A percentile compares a stretch with the other conserved stretches of the same genome.
phyloP scores from a whole-genome alignment of 2,888 invertebrate species.

The Dicranocentrus wangi region DNA sequence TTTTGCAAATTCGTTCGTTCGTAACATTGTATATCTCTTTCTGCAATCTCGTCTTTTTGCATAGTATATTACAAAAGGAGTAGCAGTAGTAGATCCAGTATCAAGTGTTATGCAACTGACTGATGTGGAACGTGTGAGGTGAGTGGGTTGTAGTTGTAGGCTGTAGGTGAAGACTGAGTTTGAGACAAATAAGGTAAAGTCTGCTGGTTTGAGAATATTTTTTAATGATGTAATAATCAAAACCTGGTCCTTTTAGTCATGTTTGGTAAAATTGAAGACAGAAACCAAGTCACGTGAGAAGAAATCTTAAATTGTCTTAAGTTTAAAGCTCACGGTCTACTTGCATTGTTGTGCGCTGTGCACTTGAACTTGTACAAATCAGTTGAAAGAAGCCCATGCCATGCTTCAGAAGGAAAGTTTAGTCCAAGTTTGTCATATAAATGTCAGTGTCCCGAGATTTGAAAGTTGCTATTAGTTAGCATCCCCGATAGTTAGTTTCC shows the following conservation, averaged over 20 bases:
- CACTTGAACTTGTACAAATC: no score
- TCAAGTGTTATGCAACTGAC: no score
- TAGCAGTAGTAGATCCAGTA: no score
- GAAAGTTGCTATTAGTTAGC: background rate
- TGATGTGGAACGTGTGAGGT: slow-evolving; percentile 26
- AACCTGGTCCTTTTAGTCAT: background rate
- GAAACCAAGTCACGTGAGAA: background rate
- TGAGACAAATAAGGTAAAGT: slow-evolving; percentile 42
- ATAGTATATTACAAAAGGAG: no score
- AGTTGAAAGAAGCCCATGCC: no score
- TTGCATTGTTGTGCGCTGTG: no score
- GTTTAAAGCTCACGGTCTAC: background rate
- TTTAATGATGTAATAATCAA: background rate
- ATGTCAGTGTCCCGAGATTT: background rate
- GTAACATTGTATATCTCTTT: background rate
- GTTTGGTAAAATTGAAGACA: background rate
- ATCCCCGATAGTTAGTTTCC: no score
- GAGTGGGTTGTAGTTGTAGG: no score
- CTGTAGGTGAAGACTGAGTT: no score
- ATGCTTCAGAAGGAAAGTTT: no score
- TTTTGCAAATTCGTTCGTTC: slow-evolving; percentile 20
- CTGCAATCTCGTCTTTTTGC: background rate
- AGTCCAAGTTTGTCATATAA: background rate
- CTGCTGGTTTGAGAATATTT: background rate
- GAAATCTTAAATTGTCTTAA: no score